phyloP scores from a whole-genome alignment of 2,888 invertebrate species.

The Sarcophaga variegata region DNA sequence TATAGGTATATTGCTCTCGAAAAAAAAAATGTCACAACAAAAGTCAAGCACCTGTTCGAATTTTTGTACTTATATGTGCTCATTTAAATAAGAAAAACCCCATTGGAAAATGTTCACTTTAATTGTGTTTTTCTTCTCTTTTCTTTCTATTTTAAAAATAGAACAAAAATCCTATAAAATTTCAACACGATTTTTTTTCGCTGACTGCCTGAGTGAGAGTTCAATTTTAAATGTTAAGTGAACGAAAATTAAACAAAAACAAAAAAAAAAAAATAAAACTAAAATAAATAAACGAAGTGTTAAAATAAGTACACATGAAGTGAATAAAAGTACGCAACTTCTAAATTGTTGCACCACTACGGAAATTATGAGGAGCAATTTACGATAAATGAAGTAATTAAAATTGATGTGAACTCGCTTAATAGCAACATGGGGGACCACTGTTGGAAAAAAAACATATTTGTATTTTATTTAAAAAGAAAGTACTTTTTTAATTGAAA shows the following conservation, averaged over 20 bases:
- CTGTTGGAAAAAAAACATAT: too few species aligned
- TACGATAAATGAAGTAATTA: too few species aligned
- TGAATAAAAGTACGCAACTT: conserved; percentile 25
- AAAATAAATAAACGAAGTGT: background rate
- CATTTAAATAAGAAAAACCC: conserved; percentile 6
- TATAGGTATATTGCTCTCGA: background rate
- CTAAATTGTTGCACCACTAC: conserved; percentile 56
- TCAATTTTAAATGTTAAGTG: conserved; percentile 65
- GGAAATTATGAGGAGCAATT: background rate
- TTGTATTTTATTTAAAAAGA: too few species aligned
- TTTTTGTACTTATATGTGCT: background rate
- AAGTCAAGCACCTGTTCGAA: conserved; percentile 57
- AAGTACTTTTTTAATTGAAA: too few species aligned
- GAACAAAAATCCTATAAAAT: conserved; percentile 34
- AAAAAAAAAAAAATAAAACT: background rate
- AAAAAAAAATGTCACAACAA: background rate
- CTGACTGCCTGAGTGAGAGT: conserved; percentile 5
- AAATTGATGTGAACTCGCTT: background rate
- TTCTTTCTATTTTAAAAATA: background rate
- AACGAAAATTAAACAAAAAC: background rate
- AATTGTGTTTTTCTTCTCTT: too few species aligned
- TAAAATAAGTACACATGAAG: conserved; percentile 27
- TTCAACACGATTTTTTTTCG: conserved; percentile 40
- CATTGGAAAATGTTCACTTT: background rate
- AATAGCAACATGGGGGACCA: too few species aligned